These are phyloP conservation scores for Pelochelys cantorii DNA, from an alignment of 2,797 vertebrate genomes.

Conservation along the genomic window DNA sequence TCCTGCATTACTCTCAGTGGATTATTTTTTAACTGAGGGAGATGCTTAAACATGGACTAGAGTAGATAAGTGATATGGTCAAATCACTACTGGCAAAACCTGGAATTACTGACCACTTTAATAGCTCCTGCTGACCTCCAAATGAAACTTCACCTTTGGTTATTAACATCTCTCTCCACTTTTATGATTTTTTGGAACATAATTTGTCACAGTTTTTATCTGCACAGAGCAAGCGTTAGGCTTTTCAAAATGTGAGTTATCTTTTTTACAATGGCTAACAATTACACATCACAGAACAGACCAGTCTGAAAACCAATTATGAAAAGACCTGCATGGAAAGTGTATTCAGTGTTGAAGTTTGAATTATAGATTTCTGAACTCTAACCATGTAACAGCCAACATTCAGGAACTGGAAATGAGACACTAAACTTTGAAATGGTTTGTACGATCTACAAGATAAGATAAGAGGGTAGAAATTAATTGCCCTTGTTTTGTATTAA, in stretches of 20 bases:
- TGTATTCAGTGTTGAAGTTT: neutral
- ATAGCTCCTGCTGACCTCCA: slow-evolving; percentile 85
- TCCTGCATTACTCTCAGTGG: slow-evolving; percentile 76
- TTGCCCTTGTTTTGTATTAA: slow-evolving; percentile 55
- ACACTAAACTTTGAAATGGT: slow-evolving; percentile 51
- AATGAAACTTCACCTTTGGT: slow-evolving; percentile 85
- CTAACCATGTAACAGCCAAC: neutral
- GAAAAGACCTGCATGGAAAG: slow-evolving; percentile 70
- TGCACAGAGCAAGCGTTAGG: slow-evolving; percentile 83
- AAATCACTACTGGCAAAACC: slow-evolving; percentile 81
- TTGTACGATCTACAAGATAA: slow-evolving; percentile 59
- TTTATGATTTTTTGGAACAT: slow-evolving; percentile 86
- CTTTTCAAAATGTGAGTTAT: slow-evolving; percentile 84
- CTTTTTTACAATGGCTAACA: slow-evolving; percentile 86
- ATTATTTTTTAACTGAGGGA: slow-evolving; percentile 81
- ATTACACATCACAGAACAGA: slow-evolving; percentile 80
- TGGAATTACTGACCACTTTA: slow-evolving; percentile 84
- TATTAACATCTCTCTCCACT: slow-evolving; percentile 87
- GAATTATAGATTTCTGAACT: slow-evolving; percentile 70
- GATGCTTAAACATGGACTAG: slow-evolving; percentile 83
- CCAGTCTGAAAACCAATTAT: slow-evolving; percentile 78
- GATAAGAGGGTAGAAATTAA: slow-evolving; percentile 64
- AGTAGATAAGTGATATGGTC: slow-evolving; percentile 85
- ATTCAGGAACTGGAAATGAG: slow-evolving; percentile 21
- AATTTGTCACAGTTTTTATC: slow-evolving; percentile 89